These are phyloP conservation scores for Willowsia nigromaculata DNA, from an alignment of 2,888 invertebrate species.

Conservation along the genomic window DNA sequence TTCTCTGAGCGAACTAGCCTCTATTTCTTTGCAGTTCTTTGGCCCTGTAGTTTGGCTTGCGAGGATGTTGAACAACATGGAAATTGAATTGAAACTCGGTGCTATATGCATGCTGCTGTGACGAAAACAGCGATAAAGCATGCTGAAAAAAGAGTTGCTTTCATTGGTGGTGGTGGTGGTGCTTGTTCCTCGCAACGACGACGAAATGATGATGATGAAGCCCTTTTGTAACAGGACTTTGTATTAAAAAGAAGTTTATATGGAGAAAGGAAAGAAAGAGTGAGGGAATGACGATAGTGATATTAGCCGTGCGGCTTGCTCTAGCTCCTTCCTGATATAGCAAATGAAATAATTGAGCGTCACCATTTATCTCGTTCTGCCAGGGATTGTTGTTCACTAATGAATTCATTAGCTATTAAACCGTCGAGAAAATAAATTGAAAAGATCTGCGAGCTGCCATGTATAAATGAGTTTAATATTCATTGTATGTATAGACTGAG, in stretches of 20 bases:
- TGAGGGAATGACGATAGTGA: slow-evolving; percentile 35
- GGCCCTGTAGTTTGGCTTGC: slow-evolving; percentile 25
- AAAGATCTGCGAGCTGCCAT: slow-evolving; percentile 71
- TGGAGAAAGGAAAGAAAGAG: slow-evolving; percentile 12
- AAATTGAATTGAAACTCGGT: slow-evolving; percentile 63
- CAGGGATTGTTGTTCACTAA: slow-evolving; percentile 73
- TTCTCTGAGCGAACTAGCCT: slow-evolving; percentile 56
- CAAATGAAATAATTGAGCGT: slow-evolving; percentile 74
- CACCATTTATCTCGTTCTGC: slow-evolving; percentile 73
- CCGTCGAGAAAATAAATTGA: slow-evolving; percentile 73
- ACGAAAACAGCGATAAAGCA: slow-evolving; percentile 66
- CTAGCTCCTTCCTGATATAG: slow-evolving; percentile 37
- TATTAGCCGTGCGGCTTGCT: slow-evolving; percentile 50
- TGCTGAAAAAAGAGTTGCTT: slow-evolving; percentile 49
- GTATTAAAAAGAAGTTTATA: slow-evolving; percentile 14
- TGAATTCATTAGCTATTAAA: slow-evolving; percentile 73
- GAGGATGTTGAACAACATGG: slow-evolving; percentile 39
- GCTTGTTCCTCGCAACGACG: neutral
- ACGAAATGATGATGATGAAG: slow-evolving; percentile 59
- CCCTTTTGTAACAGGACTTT: slow-evolving; percentile 54
- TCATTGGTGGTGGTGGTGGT: slow-evolving; percentile 1
- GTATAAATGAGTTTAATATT: slow-evolving; percentile 69
- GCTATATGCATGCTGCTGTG: slow-evolving; percentile 37
- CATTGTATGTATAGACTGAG: slow-evolving; percentile 53
- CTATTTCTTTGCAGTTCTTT: too few relatives aligned